Conservation (phyloP, 2,888 invertebrate genomes). For the Lithophane ornitopus region DNA sequence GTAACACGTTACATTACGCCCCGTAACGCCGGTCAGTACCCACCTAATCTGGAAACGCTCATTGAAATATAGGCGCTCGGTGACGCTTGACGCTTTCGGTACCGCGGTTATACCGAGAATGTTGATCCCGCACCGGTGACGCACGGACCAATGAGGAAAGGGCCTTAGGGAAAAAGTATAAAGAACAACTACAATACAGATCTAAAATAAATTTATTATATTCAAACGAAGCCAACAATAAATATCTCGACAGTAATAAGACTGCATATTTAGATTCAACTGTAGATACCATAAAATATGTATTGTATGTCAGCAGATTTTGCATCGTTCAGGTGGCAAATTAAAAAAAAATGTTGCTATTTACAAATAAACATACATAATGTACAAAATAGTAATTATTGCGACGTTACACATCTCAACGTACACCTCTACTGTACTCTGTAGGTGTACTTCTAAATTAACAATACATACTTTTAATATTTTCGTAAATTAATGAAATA, state of each 20-base stretch:
- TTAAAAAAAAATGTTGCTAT: slow-evolving; percentile 73
- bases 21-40: too few relatives aligned
- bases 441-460: slow-evolving; percentile 65
- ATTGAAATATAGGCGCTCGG: too few relatives aligned
- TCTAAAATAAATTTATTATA: slow-evolving; percentile 83
- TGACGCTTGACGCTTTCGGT: too few relatives aligned
- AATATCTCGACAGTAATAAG: slow-evolving; percentile 78
- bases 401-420: slow-evolving; percentile 80
- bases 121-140: too few relatives aligned
- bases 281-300: slow-evolving; percentile 54
- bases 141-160: too few relatives aligned
- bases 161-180: not conserved
- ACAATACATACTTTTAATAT: slow-evolving; percentile 64
- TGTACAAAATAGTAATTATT: slow-evolving; percentile 83
- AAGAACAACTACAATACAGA: slow-evolving; percentile 81
- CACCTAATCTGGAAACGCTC: too few relatives aligned
- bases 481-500: slow-evolving; percentile 62
- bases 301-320: slow-evolving; percentile 71
- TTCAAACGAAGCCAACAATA: slow-evolving; percentile 78
- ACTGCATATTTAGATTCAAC: slow-evolving; percentile 52
- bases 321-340: slow-evolving; percentile 55
- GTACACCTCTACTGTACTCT: slow-evolving; percentile 51
- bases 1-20: too few relatives aligned
- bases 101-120: too few relatives aligned
- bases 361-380: slow-evolving; percentile 82